Base-by-base conservation (phyloP, 2,888 invertebrate species). In the Melipona beecheii region DNA sequence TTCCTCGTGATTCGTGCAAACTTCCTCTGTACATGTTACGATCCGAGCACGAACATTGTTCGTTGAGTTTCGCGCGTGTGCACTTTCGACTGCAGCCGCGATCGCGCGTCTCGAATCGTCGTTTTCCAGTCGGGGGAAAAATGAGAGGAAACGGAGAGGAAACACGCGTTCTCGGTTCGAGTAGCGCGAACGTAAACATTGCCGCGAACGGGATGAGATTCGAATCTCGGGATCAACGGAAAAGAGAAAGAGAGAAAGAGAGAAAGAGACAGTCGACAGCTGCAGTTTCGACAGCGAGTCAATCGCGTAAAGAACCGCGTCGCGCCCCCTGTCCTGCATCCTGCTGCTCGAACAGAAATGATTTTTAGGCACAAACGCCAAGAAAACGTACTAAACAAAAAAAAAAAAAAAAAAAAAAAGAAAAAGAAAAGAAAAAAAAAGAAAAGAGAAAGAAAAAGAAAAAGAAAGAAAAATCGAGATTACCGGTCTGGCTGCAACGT, bases 31-130 rank as follows among this genome's bases (percentile, higher is more conserved):
- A 43, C 43, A 43, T 43, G 49, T 49, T 65, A 54, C 69, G 77
- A 49, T 74, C 56, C 11, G 36, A 65, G 77, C 80, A 80, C 80
- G 80, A 80, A 80, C 54, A 54, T 24, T 24, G 56, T 73, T 62
- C 50, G 71, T 65, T 54, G 31, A 56, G 52, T 73, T 54, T 75
- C 65, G 85, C 80, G 85, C 78, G 87, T 84, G 81, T 64, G 60
- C 86, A 73, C 60, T n/a, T 58, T 65, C 62, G 58, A 60, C 71
- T 64, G 77, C 86, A 86, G 86, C 84, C 73, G 74, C 71, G 73
- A 73, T 71, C 52, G 27, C 31, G 54, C 13, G 58, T 36, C 56
- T 54, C 62, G 49, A 52, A 49, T 49, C 36, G 17, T 9, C 36
- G 17, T 9, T 54, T n/a, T 36, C n/a, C 36, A 36, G 6, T 5